Evolutionary conservation across 2,797 vertebrate genomes (phyloP).

Genomic region (Gadopsis marmoratus): DNA sequence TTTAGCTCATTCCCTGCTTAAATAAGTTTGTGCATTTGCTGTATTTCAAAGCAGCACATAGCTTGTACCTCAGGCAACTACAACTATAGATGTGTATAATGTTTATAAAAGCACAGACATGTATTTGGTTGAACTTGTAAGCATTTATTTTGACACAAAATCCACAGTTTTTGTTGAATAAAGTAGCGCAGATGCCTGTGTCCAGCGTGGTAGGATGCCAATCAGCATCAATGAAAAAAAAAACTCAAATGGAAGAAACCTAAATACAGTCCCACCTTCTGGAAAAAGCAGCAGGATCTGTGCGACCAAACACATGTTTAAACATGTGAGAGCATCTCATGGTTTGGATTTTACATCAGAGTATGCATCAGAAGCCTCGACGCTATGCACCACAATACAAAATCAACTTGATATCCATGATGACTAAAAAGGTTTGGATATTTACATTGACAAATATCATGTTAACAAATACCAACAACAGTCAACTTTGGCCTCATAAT

Average conservation of each 20-base stretch:
- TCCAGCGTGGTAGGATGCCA: slow-evolving; percentile 48
- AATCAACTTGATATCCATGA: slow-evolving; percentile 63
- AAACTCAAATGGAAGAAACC: slow-evolving; percentile 48
- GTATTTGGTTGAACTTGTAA: slow-evolving; percentile 56
- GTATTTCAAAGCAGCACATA: slow-evolving; percentile 26
- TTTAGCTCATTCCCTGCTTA: slow-evolving; percentile 4
- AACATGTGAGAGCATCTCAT: slow-evolving; percentile 46
- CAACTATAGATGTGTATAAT: not conserved
- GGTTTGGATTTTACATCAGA: slow-evolving; percentile 59
- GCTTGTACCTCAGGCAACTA: not conserved
- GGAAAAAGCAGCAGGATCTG: slow-evolving; percentile 47
- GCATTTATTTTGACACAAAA: slow-evolving; percentile 84
- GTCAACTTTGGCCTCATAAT: slow-evolving; percentile 74
- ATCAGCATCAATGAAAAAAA: slow-evolving; percentile 45
- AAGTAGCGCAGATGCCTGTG: slow-evolving; percentile 58
- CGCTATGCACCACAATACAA: slow-evolving; percentile 70
- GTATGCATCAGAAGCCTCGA: slow-evolving; percentile 61
- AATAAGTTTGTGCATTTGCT: slow-evolving; percentile 17
- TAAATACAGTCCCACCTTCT: slow-evolving; percentile 53
- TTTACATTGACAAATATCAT: slow-evolving; percentile 62
- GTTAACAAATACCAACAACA: slow-evolving; percentile 70
- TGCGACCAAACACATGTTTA: slow-evolving; percentile 50
- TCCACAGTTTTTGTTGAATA: slow-evolving; percentile 74
- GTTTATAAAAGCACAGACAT: slow-evolving; percentile 34
- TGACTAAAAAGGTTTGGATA: slow-evolving; percentile 63